Percentiles rank a stretch among this genome's conserved stretches.
Evolutionary conservation across 92 coral and sea anemone genomes (phyloP).

Genomic region (Phenganax subtilis): DNA sequence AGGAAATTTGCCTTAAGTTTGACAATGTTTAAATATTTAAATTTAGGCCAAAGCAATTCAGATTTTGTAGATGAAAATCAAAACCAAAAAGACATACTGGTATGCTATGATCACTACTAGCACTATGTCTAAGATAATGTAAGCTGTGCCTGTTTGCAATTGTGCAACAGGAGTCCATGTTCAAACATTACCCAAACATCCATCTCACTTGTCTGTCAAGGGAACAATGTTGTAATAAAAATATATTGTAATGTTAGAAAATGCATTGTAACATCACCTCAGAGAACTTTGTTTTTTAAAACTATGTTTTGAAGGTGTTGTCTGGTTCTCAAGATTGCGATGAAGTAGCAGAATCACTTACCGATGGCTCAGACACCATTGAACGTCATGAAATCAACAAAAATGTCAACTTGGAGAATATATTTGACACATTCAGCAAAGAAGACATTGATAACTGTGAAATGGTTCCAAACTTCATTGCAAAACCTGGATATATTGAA

Average conservation of each 20-base stretch:
- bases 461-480: constrained; percentile 11
- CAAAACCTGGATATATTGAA: background rate
- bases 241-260: background rate
- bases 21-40: too few species aligned
- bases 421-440: constrained; percentile 11
- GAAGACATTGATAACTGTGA: background rate
- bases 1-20: too few species aligned
- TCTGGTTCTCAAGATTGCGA: background rate
- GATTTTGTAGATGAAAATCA: background rate
- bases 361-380: background rate
- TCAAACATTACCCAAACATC: too few species aligned
- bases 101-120: background rate
- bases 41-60: background rate
- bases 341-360: background rate
- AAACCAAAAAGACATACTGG: background rate
- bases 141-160: too few species aligned
- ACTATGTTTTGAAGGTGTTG: constrained; percentile 11
- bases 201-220: too few species aligned
- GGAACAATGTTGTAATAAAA: background rate
- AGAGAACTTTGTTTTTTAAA: background rate
- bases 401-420: constrained; percentile 4
- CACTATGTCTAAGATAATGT: background rate
- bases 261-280: too few species aligned
- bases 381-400: background rate
- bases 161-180: too few species aligned